Percentiles rank a stretch among this genome's conserved stretches.
Evolutionary conservation across 2,797 vertebrate species (phyloP).

Genomic region (Neopelma chrysocephalum): DNA sequence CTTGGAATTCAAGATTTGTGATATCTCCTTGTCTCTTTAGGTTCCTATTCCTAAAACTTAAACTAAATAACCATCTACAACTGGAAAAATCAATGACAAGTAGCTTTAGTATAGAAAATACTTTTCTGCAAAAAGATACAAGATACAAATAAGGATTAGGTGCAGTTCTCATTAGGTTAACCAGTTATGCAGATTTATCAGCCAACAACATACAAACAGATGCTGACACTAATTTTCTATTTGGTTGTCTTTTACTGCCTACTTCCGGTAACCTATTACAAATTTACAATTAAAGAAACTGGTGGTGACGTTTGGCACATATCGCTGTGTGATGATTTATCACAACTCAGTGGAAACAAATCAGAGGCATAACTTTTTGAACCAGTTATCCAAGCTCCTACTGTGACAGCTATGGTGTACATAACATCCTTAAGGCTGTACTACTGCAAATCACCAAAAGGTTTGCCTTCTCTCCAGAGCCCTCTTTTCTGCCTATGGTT

Average conservation of each 20-base stretch:
- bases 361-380: neutral
- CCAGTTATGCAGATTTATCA: neutral
- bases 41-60: conserved; percentile 38
- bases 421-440: neutral
- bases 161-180: neutral
- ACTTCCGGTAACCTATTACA: neutral
- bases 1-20: conserved; percentile 23
- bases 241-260: neutral
- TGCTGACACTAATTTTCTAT: neutral
- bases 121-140: neutral
- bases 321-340: neutral
- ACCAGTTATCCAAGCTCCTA: neutral
- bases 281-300: neutral
- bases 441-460: neutral
- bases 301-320: neutral
- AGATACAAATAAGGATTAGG: neutral
- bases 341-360: fast-evolving
- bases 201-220: neutral
- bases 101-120: neutral
- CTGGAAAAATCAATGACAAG: conserved; percentile 11
- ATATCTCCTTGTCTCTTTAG: neutral
- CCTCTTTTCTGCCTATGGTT: neutral
- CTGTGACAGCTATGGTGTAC: neutral
- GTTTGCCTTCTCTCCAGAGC: neutral
- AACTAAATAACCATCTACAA: neutral